phyloP scores from a whole-genome alignment of 2,797 vertebrate genomes.

The Alcedo atthis region DNA sequence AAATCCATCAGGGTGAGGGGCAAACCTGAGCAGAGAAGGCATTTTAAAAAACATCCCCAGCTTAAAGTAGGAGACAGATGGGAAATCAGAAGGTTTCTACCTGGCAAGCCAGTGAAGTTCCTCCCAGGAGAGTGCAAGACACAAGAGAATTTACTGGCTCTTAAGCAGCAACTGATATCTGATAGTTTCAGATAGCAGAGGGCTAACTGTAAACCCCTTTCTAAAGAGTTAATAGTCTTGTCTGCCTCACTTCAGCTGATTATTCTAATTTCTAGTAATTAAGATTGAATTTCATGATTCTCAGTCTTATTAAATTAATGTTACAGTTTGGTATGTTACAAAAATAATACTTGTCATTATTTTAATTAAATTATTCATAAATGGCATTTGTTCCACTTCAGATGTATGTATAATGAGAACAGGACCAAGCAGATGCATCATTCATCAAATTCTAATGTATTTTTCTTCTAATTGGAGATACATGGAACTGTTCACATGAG shows the following conservation, averaged over 20 bases:
- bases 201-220: not conserved
- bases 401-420: constrained; percentile 6
- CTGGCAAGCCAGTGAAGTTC: not conserved
- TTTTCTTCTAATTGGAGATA: constrained; percentile 23
- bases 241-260: constrained; percentile 22
- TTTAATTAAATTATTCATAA: constrained; percentile 67
- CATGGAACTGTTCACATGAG: not conserved
- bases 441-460: not conserved
- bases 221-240: constrained; percentile 11
- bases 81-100: not conserved
- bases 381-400: constrained; percentile 46
- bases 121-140: not conserved
- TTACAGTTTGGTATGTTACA: constrained; percentile 29
- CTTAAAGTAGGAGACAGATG: not conserved
- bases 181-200: not conserved
- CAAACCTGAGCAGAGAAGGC: not conserved
- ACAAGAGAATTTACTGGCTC: not conserved
- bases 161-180: not conserved
- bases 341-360: constrained; percentile 40
- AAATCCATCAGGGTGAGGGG: not conserved
- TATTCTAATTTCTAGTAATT: constrained; percentile 30
- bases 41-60: not conserved
- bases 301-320: constrained; percentile 39
- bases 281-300: constrained; percentile 49
- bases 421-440: not conserved